These are phyloP conservation scores for Macheiramphus alcinus DNA, from an alignment of 2,113 vertebrate species.

Conservation along the genomic window DNA sequence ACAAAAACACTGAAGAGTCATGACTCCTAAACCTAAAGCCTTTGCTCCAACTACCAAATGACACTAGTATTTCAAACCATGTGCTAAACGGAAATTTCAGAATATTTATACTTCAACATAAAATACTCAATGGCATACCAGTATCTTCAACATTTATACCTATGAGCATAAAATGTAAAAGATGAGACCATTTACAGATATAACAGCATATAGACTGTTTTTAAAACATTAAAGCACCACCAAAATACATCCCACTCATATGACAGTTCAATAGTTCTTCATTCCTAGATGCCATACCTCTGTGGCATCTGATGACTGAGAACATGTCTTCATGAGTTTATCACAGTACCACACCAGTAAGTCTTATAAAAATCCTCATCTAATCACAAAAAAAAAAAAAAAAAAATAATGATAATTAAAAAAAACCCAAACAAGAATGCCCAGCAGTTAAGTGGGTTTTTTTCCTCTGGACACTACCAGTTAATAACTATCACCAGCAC, in stretches of 20 bases:
- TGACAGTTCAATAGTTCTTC: neutral
- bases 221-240: neutral
- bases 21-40: neutral
- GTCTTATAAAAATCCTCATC: neutral
- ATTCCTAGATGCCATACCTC: neutral
- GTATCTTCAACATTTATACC: neutral
- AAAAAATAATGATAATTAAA: neutral
- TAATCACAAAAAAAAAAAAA: neutral
- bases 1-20: neutral
- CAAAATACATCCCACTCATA: neutral
- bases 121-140: neutral
- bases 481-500: neutral
- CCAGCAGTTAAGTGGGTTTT: neutral
- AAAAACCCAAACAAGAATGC: neutral
- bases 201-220: neutral
- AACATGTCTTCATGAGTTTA: neutral
- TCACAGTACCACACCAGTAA: neutral
- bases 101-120: neutral
- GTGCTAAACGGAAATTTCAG: neutral
- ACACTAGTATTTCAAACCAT: neutral
- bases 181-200: neutral
- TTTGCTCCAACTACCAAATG: neutral
- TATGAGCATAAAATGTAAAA: neutral
- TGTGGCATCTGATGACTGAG: neutral
- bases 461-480: neutral